Conservation (phyloP, 2,797 vertebrate species). For the Pygocentrus nattereri region DNA sequence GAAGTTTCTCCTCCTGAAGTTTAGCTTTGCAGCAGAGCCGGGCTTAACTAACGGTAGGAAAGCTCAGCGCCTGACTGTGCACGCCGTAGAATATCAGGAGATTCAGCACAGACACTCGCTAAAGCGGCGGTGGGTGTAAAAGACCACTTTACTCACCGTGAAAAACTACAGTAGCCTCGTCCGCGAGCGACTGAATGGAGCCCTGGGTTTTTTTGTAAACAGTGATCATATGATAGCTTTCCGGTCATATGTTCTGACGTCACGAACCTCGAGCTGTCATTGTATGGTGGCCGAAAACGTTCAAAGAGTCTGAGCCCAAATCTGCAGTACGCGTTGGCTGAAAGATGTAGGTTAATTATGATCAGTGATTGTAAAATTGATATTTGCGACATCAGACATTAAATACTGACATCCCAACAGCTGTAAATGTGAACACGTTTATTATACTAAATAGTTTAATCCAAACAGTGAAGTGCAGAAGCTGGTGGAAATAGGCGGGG, state of each 20-base stretch:
- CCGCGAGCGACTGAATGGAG: slow-evolving; percentile 17
- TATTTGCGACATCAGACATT: not conserved
- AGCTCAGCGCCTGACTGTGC: not conserved
- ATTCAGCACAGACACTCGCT: not conserved
- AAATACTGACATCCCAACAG: no score
- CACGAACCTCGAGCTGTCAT: not conserved
- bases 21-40: no score
- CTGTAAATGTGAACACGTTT: not conserved
- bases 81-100: not conserved
- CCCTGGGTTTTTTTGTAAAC: slow-evolving; percentile 48
- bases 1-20: no score
- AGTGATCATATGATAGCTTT: slow-evolving; percentile 55
- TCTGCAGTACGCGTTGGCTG: not conserved
- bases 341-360: slow-evolving; percentile 11
- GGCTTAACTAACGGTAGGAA: no score
- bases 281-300: slow-evolving; percentile 13
- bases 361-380: not conserved
- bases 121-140: not conserved
- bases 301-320: not conserved
- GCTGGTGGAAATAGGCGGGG: not conserved
- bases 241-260: slow-evolving; percentile 57
- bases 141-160: slow-evolving; percentile 37
- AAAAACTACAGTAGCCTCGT: not conserved
- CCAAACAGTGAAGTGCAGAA: not conserved
- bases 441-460: not conserved